Evolutionary conservation across 2,888 invertebrate species (phyloP).

Genomic region (Melanostoma mellinum): DNA sequence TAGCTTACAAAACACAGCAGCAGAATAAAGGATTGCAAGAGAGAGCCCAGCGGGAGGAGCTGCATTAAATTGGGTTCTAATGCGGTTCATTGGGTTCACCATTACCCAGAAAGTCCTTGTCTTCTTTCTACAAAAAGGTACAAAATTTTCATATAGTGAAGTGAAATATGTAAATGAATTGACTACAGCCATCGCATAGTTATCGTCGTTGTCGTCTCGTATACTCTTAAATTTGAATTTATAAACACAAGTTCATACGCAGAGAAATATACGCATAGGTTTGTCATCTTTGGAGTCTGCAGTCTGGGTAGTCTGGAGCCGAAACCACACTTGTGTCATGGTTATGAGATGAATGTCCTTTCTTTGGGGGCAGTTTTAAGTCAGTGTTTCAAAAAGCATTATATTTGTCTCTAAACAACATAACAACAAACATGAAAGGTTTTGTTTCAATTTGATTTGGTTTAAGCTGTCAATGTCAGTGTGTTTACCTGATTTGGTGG

Average conservation of each 20-base stretch:
- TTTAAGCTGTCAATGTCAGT: slow-evolving; percentile 41
- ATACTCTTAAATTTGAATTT: slow-evolving; percentile 61
- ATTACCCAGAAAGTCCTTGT: not conserved
- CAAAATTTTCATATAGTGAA: slow-evolving; percentile 33
- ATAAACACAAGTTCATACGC: slow-evolving; percentile 61
- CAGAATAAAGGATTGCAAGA: not conserved
- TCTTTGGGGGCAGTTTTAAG: not conserved
- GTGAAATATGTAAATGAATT: slow-evolving; percentile 68
- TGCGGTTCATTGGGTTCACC: slow-evolving; percentile 53
- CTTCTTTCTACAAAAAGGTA: slow-evolving; percentile 30
- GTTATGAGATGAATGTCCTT: slow-evolving; percentile 15
- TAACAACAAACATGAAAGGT: slow-evolving; percentile 29
- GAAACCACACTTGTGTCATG: slow-evolving; percentile 29
- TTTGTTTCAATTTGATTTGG: slow-evolving; percentile 46
- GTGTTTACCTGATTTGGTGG: not conserved
- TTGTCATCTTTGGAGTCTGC: slow-evolving; percentile 25
- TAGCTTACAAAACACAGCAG: slow-evolving; percentile 25
- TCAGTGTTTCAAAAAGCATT: slow-evolving; percentile 15
- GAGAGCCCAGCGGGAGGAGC: slow-evolving; percentile 7
- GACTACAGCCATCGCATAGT: slow-evolving; percentile 46
- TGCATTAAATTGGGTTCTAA: slow-evolving; percentile 54
- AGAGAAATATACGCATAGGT: slow-evolving; percentile 27
- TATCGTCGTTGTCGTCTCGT: not conserved
- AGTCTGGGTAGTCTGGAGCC: not conserved
- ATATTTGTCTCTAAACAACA: slow-evolving; percentile 25